phyloP scores from a whole-genome alignment of 2,797 vertebrate species.

The Dendrocincla fuliginosa region DNA sequence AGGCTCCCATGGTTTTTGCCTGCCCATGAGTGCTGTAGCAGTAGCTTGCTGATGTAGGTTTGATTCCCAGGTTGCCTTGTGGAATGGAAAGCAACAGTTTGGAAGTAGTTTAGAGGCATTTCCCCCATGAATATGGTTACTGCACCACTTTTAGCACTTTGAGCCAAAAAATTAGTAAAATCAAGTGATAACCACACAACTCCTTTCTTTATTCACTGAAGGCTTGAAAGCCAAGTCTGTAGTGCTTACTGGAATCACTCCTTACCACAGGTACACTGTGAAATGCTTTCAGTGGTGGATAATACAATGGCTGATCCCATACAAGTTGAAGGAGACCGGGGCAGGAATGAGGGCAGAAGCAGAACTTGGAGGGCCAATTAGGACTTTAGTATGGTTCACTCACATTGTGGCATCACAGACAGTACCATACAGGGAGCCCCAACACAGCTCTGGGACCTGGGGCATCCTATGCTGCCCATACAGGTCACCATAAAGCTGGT shows the following conservation, averaged over 20 bases:
- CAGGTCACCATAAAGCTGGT: accelerated
- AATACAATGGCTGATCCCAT: neutral
- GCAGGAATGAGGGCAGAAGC: neutral
- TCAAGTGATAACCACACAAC: neutral
- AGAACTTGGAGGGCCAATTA: neutral
- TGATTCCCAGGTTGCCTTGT: neutral
- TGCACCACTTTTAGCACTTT: neutral
- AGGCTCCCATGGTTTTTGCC: neutral
- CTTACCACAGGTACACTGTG: neutral
- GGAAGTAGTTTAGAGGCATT: neutral
- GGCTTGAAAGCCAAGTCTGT: neutral
- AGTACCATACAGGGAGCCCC: neutral
- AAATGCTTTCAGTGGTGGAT: neutral
- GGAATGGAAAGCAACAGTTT: neutral
- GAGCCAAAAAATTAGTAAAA: neutral
- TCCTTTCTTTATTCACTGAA: neutral
- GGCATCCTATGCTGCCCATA: accelerated
- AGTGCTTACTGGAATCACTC: neutral
- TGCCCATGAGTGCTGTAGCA: neutral
- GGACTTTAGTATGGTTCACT: neutral
- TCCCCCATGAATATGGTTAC: neutral
- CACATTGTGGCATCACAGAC: neutral
- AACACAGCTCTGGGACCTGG: neutral
- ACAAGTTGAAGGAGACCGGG: neutral
- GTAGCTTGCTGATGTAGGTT: neutral